Percentiles rank a stretch among this genome's conserved stretches.
Evolutionary conservation across 2,113 vertebrate species (phyloP).

Genomic region (Notarius lentiginosus): DNA sequence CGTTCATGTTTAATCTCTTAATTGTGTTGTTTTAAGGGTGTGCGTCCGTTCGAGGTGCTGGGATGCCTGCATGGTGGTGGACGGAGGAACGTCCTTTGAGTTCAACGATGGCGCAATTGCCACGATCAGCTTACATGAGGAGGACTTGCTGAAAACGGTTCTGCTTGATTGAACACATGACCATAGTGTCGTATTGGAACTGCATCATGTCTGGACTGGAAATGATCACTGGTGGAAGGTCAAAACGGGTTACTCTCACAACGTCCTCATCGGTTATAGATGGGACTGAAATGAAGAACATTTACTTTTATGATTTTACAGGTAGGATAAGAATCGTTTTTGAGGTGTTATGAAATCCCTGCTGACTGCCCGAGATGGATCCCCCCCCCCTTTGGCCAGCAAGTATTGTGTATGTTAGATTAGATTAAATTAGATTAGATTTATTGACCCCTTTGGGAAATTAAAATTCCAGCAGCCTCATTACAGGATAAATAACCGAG

Average conservation of each 20-base stretch:
- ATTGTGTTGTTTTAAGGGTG: slow-evolving; percentile 71
- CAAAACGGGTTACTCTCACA: not conserved
- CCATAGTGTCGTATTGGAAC: not conserved
- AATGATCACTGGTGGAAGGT: not conserved
- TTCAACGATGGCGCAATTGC: slow-evolving; percentile 97
- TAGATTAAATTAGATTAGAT: too few species aligned
- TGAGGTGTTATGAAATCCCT: not conserved
- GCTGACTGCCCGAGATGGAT: not conserved
- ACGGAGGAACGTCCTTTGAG: slow-evolving; percentile 94
- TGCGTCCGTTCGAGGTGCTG: slow-evolving; percentile 92
- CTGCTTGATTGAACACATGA: slow-evolving; percentile 74
- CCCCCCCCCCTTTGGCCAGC: not conserved
- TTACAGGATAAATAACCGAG: not conserved
- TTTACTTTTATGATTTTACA: slow-evolving; percentile 27
- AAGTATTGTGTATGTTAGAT: not conserved
- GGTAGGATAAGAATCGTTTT: not conserved
- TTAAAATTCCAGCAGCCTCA: too few species aligned
- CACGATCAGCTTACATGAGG: slow-evolving; percentile 82
- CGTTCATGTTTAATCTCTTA: not conserved
- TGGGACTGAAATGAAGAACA: slow-evolving; percentile 1
- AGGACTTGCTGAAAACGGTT: slow-evolving; percentile 90
- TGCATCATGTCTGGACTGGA: not conserved
- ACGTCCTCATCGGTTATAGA: not conserved
- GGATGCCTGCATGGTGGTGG: slow-evolving; percentile 98
- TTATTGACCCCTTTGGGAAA: too few species aligned